Base-by-base conservation (phyloP, 2,113 vertebrate species). In the Camarhynchus parvulus region DNA sequence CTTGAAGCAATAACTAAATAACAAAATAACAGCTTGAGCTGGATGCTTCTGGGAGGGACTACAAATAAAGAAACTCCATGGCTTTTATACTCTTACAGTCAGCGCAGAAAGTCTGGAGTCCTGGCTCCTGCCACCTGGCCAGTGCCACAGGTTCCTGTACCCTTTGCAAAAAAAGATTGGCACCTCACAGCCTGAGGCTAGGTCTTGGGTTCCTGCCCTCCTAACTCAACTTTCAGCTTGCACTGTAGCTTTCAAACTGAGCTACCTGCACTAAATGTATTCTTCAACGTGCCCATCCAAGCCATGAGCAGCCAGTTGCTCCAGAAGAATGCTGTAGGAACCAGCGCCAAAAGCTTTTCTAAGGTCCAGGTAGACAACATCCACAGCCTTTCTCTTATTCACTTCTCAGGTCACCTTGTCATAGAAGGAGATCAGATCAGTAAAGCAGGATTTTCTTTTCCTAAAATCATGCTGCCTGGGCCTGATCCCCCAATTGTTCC, bases 31-130 rank as follows among this genome's bases (percentile, higher is more conserved):
- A 52, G 28, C 17, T 73, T 50, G 20, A 64, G 17, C 8, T 46
- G 52, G 4, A 13, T 52, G 37, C 15, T n/a, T 67, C 37, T n/a
- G 39, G 7, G 37, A 30, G 11, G 6, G 15, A n/a, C 52, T 15
- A 37, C n/a, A 27, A 74, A 58, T 3, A 58, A 20, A 58, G 28
- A 16, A 52, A 23, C 4, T 6, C 33, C 44, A 39, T 5, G 15
- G 7, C 23, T 46, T 81, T 44, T 67, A 33, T 44, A 18, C 8
- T 42, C 37, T 44, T 42, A 27, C 7, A 50, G 31, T 22, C 30
- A 42, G 8, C 0, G 0, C 27, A 44, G 44, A 28, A 50, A 58
- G 12, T 27, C 67, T 44, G 68, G 18, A 58, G 31, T 37, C 25
- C 58, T 66, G 44, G 50, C 18, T 58, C 27, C 31, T 42, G 50